Conservation (phyloP, 2,113 vertebrate species). For the Arenaria interpres region DNA sequence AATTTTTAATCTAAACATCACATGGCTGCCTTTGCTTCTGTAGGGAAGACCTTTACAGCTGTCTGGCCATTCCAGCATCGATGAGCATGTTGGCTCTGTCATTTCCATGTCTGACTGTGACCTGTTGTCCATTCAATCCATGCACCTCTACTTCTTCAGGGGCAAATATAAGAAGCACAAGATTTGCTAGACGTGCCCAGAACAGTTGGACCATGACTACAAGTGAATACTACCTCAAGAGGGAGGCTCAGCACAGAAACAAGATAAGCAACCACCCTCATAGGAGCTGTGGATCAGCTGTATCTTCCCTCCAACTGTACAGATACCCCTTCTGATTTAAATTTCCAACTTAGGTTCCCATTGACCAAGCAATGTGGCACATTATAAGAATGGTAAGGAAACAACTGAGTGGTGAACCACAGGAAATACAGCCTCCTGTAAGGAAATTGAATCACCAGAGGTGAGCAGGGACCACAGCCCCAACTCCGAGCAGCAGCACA, state of each 20-base stretch:
- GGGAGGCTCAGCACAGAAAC: neutral
- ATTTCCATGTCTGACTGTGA: neutral
- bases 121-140: neutral
- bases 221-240: neutral
- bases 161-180: neutral
- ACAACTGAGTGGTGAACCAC: neutral
- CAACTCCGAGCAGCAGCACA: neutral
- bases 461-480: neutral
- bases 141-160: neutral
- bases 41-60: neutral
- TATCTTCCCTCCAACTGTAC: neutral
- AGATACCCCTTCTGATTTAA: neutral
- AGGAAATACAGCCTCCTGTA: neutral
- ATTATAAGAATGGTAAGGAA: neutral
- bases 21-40: neutral
- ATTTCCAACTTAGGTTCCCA: neutral
- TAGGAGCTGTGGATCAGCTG: neutral
- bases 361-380: neutral
- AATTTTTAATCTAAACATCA: neutral
- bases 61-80: neutral
- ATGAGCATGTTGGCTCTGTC: neutral
- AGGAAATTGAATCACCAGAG: neutral
- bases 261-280: neutral
- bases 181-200: neutral
- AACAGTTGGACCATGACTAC: fast-evolving